Percentiles rank a stretch among this genome's conserved stretches.
phyloP scores from a whole-genome alignment of 2,797 vertebrate species.

The Pangasius djambal region DNA sequence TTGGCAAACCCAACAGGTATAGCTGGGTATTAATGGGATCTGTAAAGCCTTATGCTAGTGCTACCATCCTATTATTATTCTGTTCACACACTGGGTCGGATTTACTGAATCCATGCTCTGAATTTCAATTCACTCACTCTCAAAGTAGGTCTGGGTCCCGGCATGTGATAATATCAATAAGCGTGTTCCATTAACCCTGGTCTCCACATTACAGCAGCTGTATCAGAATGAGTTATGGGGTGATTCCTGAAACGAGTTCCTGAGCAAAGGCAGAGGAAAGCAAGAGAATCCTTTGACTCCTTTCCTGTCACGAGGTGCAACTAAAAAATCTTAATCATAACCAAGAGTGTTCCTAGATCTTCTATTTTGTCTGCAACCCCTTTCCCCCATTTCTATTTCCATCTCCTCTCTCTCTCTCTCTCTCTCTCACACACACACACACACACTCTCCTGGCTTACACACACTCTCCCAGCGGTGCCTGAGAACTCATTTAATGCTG shows the following conservation, averaged over 20 bases:
- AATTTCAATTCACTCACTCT: constrained; percentile 61
- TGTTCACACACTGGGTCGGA: constrained; percentile 58
- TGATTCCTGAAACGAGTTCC: constrained; percentile 58
- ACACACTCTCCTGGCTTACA: constrained; percentile 7
- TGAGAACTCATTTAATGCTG: constrained; percentile 63
- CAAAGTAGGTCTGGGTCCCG: constrained; percentile 58
- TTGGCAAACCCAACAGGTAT: constrained; percentile 47
- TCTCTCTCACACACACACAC: neutral
- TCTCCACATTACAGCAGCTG: constrained; percentile 56
- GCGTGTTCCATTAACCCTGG: constrained; percentile 64
- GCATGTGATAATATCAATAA: constrained; percentile 68
- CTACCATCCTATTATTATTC: constrained; percentile 57
- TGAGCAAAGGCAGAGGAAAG: constrained; percentile 19
- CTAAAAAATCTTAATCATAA: constrained; percentile 21
- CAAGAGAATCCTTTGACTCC: constrained; percentile 17
- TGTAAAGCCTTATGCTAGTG: constrained; percentile 45
- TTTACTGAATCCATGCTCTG: constrained; percentile 58
- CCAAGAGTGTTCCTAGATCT: neutral
- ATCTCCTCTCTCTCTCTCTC: neutral
- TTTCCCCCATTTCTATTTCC: neutral
- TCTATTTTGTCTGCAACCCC: neutral
- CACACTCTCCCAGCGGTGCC: constrained; percentile 54
- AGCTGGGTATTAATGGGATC: constrained; percentile 29
- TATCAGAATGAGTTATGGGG: constrained; percentile 67
- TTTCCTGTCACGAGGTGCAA: neutral